Evolutionary conservation across 64 coral and sea anemone genomes (phyloP).

Genomic region (Actinia tenebrosa): DNA sequence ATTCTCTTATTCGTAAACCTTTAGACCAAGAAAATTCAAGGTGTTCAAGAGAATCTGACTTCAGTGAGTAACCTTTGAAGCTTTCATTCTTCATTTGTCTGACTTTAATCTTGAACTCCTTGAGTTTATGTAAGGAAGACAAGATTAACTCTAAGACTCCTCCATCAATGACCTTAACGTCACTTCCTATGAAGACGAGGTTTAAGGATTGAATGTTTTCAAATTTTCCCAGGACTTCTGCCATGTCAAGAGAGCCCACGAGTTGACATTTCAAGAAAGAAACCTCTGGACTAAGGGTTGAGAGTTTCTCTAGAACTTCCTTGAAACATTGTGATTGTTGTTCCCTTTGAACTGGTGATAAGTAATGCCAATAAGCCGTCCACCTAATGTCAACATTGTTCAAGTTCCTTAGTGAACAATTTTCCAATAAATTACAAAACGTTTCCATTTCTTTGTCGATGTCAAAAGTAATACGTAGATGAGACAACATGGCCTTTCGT

Average conservation of each 20-base stretch:
- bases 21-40: constrained; percentile 57
- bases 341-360: background rate
- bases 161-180: background rate
- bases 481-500: constrained; percentile 42
- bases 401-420: constrained; percentile 48
- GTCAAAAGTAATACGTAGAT: constrained; percentile 22
- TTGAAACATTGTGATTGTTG: constrained; percentile 26
- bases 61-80: constrained; percentile 38
- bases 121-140: constrained; percentile 43
- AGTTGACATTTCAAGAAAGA: constrained; percentile 17
- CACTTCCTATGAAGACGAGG: constrained; percentile 16
- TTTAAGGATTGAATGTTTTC: constrained; percentile 15
- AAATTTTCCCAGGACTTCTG: background rate
- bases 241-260: background rate
- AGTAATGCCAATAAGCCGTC: constrained; percentile 26
- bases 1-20: constrained; percentile 41
- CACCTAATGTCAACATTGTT: constrained; percentile 42
- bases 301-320: constrained; percentile 29
- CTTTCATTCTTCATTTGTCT: constrained; percentile 16
- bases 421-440: constrained; percentile 29
- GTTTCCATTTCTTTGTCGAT: constrained; percentile 37
- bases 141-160: constrained; percentile 30
- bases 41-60: constrained; percentile 41
- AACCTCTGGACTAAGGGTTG: background rate
- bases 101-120: constrained; percentile 48